Evolutionary conservation across 2,888 invertebrate genomes (phyloP).

Genomic region (Rotaria sp.): DNA sequence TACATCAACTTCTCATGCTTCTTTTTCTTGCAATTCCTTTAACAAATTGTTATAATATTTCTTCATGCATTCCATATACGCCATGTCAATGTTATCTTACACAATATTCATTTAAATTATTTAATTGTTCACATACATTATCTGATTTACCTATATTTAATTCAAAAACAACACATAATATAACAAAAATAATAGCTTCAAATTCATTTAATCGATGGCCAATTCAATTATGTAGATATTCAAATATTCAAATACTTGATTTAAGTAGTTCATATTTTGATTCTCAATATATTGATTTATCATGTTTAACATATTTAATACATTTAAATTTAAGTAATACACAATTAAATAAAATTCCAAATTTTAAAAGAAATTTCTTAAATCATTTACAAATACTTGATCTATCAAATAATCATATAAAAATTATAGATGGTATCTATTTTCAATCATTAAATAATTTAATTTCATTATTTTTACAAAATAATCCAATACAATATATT

Average conservation of each 20-base stretch:
- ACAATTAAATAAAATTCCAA: neutral
- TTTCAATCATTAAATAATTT: constrained; percentile 3
- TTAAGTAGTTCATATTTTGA: neutral
- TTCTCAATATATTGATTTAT: neutral
- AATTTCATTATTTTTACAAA: neutral
- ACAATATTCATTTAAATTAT: neutral
- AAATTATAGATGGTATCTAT: neutral
- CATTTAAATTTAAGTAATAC: constrained; percentile 15
- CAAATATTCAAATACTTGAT: neutral
- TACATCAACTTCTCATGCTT: neutral
- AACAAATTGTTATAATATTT: neutral
- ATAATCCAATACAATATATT: neutral
- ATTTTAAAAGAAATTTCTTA: neutral
- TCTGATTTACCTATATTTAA: neutral
- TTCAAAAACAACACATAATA: neutral
- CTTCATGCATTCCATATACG: neutral
- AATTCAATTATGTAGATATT: neutral
- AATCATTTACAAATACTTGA: constrained; percentile 10
- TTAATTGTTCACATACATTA: neutral
- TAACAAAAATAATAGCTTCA: neutral
- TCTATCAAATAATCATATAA: neutral
- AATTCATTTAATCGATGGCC: neutral
- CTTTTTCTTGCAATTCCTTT: neutral
- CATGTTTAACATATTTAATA: neutral
- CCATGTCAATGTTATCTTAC: neutral